Percentiles rank a stretch among this genome's conserved stretches.
Evolutionary conservation across 2,888 invertebrate genomes (phyloP).

Genomic region (Xanthostigma xanthostigma): DNA sequence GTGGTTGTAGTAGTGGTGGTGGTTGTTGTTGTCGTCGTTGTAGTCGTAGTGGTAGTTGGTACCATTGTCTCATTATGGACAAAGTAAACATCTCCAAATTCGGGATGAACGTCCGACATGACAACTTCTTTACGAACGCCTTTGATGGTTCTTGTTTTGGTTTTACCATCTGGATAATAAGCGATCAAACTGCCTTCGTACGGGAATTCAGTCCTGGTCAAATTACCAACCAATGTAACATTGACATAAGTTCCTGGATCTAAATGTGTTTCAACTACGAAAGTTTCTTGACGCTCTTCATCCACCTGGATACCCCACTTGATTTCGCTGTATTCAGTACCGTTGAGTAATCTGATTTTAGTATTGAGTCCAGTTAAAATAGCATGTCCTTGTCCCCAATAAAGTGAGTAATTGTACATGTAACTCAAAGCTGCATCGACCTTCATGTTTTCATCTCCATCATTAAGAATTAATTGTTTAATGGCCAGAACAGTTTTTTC

Average conservation of each 20-base stretch:
- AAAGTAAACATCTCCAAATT: slow-evolving; percentile 65
- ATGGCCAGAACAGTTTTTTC: slow-evolving; percentile 39
- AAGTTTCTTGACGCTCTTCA: slow-evolving; percentile 37
- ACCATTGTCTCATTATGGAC: slow-evolving; percentile 47
- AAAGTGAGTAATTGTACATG: slow-evolving; percentile 49
- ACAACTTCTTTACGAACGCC: slow-evolving; percentile 50
- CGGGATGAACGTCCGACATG: slow-evolving; percentile 50
- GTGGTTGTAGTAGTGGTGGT: slow-evolving; percentile 38
- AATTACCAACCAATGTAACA: slow-evolving; percentile 59
- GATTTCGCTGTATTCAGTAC: slow-evolving; percentile 39
- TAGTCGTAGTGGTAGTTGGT: slow-evolving; percentile 30
- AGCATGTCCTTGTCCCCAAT: slow-evolving; percentile 67
- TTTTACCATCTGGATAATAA: slow-evolving; percentile 45
- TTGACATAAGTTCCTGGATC: slow-evolving; percentile 70
- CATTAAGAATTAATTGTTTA: slow-evolving; percentile 21
- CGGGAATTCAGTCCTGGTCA: slow-evolving; percentile 56
- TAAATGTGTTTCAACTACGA: slow-evolving; percentile 46
- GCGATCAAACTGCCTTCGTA: slow-evolving; percentile 59
- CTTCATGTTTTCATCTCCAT: slow-evolving; percentile 37
- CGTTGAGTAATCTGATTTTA: slow-evolving; percentile 41
- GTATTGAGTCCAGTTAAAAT: slow-evolving; percentile 57
- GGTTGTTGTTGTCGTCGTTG: slow-evolving; percentile 45
- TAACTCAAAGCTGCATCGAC: slow-evolving; percentile 63
- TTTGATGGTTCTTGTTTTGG: slow-evolving; percentile 40
- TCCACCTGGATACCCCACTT: slow-evolving; percentile 51